Evolutionary conservation across 1,140 invertebrate species (phyloP).

Genomic region (Drosophila nigrodunni): DNA sequence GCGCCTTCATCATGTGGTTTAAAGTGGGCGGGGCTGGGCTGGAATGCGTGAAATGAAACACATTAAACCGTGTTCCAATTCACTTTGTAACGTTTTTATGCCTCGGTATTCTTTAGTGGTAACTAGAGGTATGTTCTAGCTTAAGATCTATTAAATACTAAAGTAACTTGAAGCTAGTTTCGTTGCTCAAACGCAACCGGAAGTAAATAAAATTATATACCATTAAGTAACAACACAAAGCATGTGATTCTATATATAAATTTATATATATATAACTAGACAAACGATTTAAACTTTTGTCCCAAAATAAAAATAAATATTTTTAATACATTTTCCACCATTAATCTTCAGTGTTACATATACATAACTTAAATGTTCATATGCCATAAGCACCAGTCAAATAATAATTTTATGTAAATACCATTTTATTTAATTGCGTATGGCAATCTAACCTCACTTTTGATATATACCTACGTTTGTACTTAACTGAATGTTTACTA

Average conservation of each 20-base stretch:
- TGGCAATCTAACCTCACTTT: constrained; percentile 52
- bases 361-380: constrained; percentile 70
- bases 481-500: constrained; percentile 28
- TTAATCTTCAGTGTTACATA: constrained; percentile 69
- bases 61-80: neutral
- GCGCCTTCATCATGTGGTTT: constrained; percentile 53
- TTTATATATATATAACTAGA: constrained; percentile 31
- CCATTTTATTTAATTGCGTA: constrained; percentile 40
- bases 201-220: constrained; percentile 37
- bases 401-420: constrained; percentile 66
- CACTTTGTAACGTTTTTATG: neutral
- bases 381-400: constrained; percentile 60
- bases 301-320: constrained; percentile 28
- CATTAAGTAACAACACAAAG: constrained; percentile 57
- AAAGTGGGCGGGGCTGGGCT: constrained; percentile 1
- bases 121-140: constrained; percentile 68
- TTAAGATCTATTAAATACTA: constrained; percentile 12
- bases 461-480: constrained; percentile 1
- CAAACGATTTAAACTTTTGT: constrained; percentile 29
- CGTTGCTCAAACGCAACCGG: constrained; percentile 1
- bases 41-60: constrained; percentile 33
- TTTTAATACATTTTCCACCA: constrained; percentile 20
- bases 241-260: constrained; percentile 64
- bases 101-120: constrained; percentile 33
- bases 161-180: neutral